Evolutionary conservation across 1,140 invertebrate species (phyloP).

Genomic region (Cherax destructor): DNA sequence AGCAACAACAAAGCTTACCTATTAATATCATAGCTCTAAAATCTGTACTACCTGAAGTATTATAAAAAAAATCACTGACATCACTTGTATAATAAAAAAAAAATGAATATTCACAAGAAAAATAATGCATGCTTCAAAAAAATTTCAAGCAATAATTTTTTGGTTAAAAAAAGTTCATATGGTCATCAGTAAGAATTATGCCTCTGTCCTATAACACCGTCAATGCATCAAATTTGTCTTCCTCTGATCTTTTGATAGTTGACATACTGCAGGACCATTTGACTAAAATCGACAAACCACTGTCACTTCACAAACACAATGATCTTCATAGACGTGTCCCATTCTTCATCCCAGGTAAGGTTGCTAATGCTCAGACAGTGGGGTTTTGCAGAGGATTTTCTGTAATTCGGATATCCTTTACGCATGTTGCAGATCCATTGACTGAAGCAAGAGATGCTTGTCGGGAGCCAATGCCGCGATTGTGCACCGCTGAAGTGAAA

Average conservation of each 20-base stretch:
- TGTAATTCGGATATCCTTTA: conserved; percentile 74
- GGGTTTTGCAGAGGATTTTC: conserved; percentile 73
- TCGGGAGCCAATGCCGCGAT: conserved; percentile 52
- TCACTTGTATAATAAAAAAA: neutral
- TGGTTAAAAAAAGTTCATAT: neutral
- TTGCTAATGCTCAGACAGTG: conserved; percentile 43
- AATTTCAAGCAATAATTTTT: neutral
- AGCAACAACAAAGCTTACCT: neutral
- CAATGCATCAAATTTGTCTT: neutral
- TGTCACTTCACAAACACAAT: neutral
- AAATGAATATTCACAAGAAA: neutral
- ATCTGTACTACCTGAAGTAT: neutral
- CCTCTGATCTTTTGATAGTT: neutral
- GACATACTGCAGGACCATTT: neutral
- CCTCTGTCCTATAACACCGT: neutral
- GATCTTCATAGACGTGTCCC: neutral
- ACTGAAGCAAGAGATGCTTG: conserved; percentile 45
- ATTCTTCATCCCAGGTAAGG: neutral
- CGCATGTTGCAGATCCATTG: conserved; percentile 55
- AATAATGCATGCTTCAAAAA: neutral
- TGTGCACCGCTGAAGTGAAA: conserved; percentile 64
- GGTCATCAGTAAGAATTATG: neutral
- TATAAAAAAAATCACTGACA: neutral
- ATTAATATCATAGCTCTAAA: neutral
- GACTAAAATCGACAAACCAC: neutral